phyloP scores from a whole-genome alignment of 2,888 invertebrate species.

The Drosophila meridiana region DNA sequence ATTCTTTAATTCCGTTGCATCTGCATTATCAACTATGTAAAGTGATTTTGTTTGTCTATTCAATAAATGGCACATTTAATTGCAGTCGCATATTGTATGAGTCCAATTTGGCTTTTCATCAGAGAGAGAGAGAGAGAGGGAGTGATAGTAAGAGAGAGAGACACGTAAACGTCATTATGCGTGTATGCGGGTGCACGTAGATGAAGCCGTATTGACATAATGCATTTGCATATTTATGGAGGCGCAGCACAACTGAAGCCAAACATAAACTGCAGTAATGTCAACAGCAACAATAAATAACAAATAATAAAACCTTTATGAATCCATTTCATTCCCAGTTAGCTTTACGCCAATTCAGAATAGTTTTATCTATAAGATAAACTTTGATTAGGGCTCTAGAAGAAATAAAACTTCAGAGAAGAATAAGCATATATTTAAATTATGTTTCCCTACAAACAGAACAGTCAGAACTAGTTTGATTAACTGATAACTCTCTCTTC shows the following conservation, averaged over 20 bases:
- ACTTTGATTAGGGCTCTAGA: too few species aligned
- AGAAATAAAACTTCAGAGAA: too few species aligned
- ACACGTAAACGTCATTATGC: conserved; percentile 27
- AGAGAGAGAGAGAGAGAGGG: not conserved
- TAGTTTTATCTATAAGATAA: too few species aligned
- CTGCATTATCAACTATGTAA: not conserved
- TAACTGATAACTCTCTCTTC: not conserved
- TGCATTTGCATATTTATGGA: conserved; percentile 48
- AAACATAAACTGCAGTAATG: conserved; percentile 31
- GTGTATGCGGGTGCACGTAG: conserved; percentile 50
- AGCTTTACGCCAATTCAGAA: not conserved
- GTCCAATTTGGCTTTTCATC: conserved; percentile 4
- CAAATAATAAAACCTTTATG: conserved; percentile 21
- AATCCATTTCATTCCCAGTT: conserved; percentile 1
- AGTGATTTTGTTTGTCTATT: conserved; percentile 22
- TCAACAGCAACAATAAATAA: conserved; percentile 29
- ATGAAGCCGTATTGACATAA: conserved; percentile 60
- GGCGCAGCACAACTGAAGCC: conserved; percentile 18
- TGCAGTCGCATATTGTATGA: conserved; percentile 27
- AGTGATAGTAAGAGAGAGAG: not conserved
- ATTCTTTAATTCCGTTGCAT: not conserved
- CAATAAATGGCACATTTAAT: conserved; percentile 37
- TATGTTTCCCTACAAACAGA: too few species aligned
- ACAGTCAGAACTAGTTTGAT: not conserved
- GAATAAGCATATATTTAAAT: too few species aligned